Evolutionary conservation across 2,797 vertebrate genomes (phyloP), one percentile per base, ranked within the genome.

Genomic region (Peromyscus nudipes): DNA sequence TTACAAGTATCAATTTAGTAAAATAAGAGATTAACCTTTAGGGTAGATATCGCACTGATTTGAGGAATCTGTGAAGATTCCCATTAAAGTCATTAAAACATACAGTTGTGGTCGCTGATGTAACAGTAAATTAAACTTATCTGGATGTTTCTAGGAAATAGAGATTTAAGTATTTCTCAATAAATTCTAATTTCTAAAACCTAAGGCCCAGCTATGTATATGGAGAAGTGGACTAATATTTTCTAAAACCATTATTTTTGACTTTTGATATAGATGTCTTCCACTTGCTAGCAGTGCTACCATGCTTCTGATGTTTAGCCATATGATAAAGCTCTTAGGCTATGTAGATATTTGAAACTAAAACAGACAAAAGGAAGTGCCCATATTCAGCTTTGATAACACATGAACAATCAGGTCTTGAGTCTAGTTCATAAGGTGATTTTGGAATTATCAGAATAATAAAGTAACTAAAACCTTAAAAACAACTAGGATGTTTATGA

Each of bases 1-100:
- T 62, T 37, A 84, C 34, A 93, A 79, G 89, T 94, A 60, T 86
- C 67, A 75, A 10, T 87, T 92, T 43, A 57, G 64, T 82, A 81
- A 91, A 91, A 75, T 86, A 79, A 95, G 91, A 86, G 65, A 55
- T 43, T 89, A 25, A 85, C 81, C 40, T 92, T 80, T 40, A 82
- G 11, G 2, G 25, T 85, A 73, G 55, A 52, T 69, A 52, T n/a
- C 16, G 83, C 80, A 82, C 77, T 85, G 67, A 62, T 17, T 90
- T 79, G n/a, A 73, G 12, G 81, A 67, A 52, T 31, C 62, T 85
- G 29, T 52, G 17, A 13, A 43, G 46, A 43, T 57, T 37, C 49
- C 21, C 4, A 17, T 21, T 80, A 46, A 85, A 92, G 76, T 8
- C 6, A 17, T 21, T 80, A 46, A 85, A 92, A 80, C 8, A 83